Base-by-base conservation (phyloP, 2,797 vertebrate genomes). In the Oceanodroma leucorhoa region DNA sequence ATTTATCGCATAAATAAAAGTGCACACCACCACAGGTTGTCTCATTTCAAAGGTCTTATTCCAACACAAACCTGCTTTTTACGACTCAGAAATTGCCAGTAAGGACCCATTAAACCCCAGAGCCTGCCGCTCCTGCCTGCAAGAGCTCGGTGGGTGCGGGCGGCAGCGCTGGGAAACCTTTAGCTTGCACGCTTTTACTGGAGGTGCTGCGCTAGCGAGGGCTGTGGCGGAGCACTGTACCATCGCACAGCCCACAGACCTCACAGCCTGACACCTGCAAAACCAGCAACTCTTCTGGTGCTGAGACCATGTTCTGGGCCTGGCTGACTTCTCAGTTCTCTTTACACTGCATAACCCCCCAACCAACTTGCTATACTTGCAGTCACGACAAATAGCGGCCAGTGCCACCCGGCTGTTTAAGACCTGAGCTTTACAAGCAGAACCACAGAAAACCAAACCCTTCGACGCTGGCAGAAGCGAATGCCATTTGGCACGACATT, bases 391-490 rank as follows among this genome's bases (percentile, higher is more conserved):
- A 58, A 32, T 0, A 55, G 41, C 1, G 3, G 66, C 20, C 40
- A 29, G 61, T 10, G 43, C 22, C 46, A 27, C 22, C 10, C 0
- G 1, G 38, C 32, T 11, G 5, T 2, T 3, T 18, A 20, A 50
- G 41, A 34, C 38, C 57, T 41, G 26, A 73, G 32, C 60, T 88
- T 55, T 50, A 54, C 72, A 83, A 48, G 11, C 20, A 43, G 60
- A n/a, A 41, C 24, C 19, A 60, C 27, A 48, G 32, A 45, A 67
- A 62, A 12, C 34, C 53, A 60, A 60, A 43, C 34, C 66, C n/a
- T 54, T 20, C 1, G 1, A 32, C 41, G 6, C 17, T 18, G 19
- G 62, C 50, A 65, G 38, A 57, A 36, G 43, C 0, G 0, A 73
- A 50, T 12, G 27, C 34, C 29, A 8, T n/a, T 40, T 67, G 32